Evolutionary conservation across 2,888 invertebrate genomes (phyloP), one percentile per base, ranked within the genome.

Genomic region (Erebia palarica): DNA sequence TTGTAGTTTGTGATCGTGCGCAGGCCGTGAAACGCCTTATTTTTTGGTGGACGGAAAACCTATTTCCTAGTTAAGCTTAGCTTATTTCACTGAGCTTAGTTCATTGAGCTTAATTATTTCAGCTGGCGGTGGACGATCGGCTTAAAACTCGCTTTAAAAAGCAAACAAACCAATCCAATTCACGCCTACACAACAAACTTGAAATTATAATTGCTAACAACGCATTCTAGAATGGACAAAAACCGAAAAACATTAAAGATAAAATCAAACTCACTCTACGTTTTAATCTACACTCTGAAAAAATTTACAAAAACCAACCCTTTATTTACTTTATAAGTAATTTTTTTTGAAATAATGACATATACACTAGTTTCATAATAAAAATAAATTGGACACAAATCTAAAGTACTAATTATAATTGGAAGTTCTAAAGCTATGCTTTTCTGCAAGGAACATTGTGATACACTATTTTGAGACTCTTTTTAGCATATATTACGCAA

Each of bases 141-240:
- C n/a, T n/a, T 27, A 4, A 72, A 65, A 68, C 57, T 69, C 71
- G 70, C 68, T 66, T 65, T 57, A 58, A 55, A 63, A 75, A 68
- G 60, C 72, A 65, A 73, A 75, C 73, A 75, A 74, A 73, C 63
- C 72, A 73, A 68, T 71, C 58, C 44, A 55, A 58, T 57, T 69
- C 69, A 72, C 53, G 61, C 74, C 74, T 75, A 74, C 74, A 61
- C 73, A 42, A 68, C 14, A 73, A 75, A 42, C 42, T 42, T 13
- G 7, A 63, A 71, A 70, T 61, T 58, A 68, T 53, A 70, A 63
- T 55, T 9, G 55, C 77, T 76, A 79, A 77, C 74, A 76, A 75
- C 74, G 73, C 78, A 71, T 66, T 76, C 77, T 79, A 78, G 68
- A 71, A 75, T 71, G 64, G 55, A 75, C 71, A 76, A 61, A 44